phyloP scores from a whole-genome alignment of 2,797 vertebrate species.

The Okamejei kenojei region DNA sequence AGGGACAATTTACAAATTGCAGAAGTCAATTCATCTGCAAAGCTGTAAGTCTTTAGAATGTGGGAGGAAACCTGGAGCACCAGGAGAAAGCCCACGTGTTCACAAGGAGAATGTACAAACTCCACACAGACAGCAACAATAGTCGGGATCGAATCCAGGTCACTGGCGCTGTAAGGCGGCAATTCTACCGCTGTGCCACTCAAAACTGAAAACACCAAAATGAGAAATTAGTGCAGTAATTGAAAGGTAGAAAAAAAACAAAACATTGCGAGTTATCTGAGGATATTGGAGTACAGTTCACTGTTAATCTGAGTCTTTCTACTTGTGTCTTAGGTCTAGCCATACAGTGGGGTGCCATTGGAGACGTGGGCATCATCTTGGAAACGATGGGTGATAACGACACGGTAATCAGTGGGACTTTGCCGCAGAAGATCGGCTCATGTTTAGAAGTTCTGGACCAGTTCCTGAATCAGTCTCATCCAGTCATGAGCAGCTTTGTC shows the following conservation, averaged over 20 bases:
- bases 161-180: too few species aligned
- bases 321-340: slow-evolving; percentile 63
- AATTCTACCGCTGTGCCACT: too few species aligned
- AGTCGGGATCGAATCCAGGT: too few species aligned
- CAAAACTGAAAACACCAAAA: too few species aligned
- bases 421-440: slow-evolving; percentile 81
- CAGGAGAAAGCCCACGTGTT: too few species aligned
- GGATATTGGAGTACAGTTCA: not conserved
- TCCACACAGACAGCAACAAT: too few species aligned
- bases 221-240: not conserved
- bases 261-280: not conserved
- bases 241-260: not conserved
- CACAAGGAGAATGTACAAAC: too few species aligned
- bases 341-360: slow-evolving; percentile 90
- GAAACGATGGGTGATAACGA: slow-evolving; percentile 76
- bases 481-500: slow-evolving; percentile 88
- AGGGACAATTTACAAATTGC: too few species aligned
- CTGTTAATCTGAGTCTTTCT: not conserved
- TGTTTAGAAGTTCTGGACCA: slow-evolving; percentile 84
- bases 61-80: too few species aligned
- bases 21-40: too few species aligned
- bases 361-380: slow-evolving; percentile 83
- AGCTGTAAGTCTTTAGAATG: too few species aligned
- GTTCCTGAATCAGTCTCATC: slow-evolving; percentile 73
- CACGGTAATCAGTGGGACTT: slow-evolving; percentile 72